Evolutionary conservation across 2,113 vertebrate genomes (phyloP), one percentile per base, ranked within the genome.

Genomic region (Anguilla rostrata): DNA sequence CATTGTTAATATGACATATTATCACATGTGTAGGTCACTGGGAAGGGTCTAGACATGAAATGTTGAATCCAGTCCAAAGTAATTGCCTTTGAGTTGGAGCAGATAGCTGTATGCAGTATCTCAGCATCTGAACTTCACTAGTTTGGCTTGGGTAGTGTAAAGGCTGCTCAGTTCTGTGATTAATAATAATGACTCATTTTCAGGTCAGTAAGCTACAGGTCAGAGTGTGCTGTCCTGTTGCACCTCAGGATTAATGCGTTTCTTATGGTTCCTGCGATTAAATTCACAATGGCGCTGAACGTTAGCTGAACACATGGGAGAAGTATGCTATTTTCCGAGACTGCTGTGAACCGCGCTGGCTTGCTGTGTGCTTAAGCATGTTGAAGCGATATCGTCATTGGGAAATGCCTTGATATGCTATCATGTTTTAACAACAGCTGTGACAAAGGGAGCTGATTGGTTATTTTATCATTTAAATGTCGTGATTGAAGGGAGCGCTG

Each of bases 351-450:
- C 78, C 39, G n/a, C 40, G 22, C 26, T 34, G 46, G 82, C 43
- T 78, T 60, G 66, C 43, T 60, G 39, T 43, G 41, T 34, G 39
- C 49, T 87, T 60, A 87, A 82, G 29, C 43, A 82, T 5, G 79
- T 85, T 22, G 78, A 56, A 56, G 39, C 71, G 71, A 40, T 87
- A 81, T 85, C 83, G 66, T 18, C 39, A 79, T 83, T 87, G 81
- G 8, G 57, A 87, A 15, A 26, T 22, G 81, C 26, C 56, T 39
- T 9, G 11, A 46, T 82, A 82, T n/a, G 15, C 49, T n/a, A 49
- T 80, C 78, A 63, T 26, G 57, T 46, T 46, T 81, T 75, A 75
- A 75, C 71, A 75, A 75, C 26, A 75, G 11, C 80, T 22, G 18
- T 16, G 40, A 12, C 80, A 46, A 39, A 15, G 11, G 39, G 46